These are phyloP conservation scores for Hydropsyche tenuis DNA, from an alignment of 1,140 invertebrate species.

Conservation along the genomic window DNA sequence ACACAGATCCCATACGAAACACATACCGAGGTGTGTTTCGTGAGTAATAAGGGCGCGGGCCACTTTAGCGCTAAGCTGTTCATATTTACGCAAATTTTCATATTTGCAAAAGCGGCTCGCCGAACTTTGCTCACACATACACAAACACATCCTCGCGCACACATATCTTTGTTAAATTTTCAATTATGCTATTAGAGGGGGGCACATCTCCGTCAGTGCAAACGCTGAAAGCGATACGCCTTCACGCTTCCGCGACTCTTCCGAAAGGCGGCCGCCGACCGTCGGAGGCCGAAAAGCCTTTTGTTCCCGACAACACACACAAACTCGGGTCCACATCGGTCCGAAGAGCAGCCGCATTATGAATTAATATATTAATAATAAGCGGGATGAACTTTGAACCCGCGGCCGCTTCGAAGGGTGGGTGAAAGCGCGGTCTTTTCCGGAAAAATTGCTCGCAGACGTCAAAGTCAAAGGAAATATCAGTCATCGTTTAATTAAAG, in stretches of 20 bases:
- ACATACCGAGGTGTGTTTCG: too few species aligned
- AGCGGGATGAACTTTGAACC: background rate
- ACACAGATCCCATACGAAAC: too few species aligned
- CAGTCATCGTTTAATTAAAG: too few species aligned
- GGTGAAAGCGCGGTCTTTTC: background rate
- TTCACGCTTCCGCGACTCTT: constrained; percentile 13
- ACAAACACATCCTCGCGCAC: background rate
- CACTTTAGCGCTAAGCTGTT: too few species aligned
- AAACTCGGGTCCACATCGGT: background rate
- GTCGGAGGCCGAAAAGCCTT: constrained; percentile 34
- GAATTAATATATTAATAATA: constrained; percentile 13
- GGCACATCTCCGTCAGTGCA: constrained; percentile 9
- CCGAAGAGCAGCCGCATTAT: too few species aligned
- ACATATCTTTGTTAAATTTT: constrained; percentile 17
- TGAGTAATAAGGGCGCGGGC: too few species aligned
- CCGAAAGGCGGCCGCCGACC: constrained; percentile 12
- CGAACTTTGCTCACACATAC: too few species aligned
- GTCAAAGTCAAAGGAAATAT: background rate
- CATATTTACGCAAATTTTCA: too few species aligned
- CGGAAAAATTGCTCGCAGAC: background rate
- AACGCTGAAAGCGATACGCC: constrained; percentile 19
- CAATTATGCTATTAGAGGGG: constrained; percentile 21
- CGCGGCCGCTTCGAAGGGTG: background rate
- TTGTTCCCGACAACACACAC: constrained; percentile 37
- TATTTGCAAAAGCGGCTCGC: too few species aligned